Percentiles rank a stretch among this genome's conserved stretches.
phyloP scores from a whole-genome alignment of 2,888 invertebrate species.

The Uloborus plumipes region DNA sequence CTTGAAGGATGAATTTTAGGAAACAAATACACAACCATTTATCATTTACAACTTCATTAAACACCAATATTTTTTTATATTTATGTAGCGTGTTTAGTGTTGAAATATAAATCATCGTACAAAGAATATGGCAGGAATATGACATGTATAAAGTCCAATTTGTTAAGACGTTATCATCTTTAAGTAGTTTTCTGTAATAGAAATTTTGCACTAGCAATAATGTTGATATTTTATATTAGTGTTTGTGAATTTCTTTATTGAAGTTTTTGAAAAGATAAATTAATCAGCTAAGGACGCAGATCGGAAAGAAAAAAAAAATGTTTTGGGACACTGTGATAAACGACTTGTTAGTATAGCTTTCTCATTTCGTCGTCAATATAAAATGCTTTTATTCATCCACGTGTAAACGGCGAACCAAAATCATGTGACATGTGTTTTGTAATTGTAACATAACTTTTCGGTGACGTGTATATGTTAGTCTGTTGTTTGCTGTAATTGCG shows the following conservation, averaged over 20 bases:
- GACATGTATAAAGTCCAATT: conserved; percentile 63
- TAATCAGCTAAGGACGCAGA: conserved; percentile 44
- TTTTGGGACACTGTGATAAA: conserved; percentile 65
- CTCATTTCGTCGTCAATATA: conserved; percentile 60
- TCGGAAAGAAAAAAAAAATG: conserved; percentile 53
- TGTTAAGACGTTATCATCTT: conserved; percentile 57
- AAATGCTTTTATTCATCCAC: conserved; percentile 52
- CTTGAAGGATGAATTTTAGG: neutral
- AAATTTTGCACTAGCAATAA: conserved; percentile 64
- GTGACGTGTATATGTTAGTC: conserved; percentile 61
- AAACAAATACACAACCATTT: neutral
- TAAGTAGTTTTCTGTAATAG: conserved; percentile 62
- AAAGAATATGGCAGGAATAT: conserved; percentile 62
- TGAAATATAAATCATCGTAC: conserved; percentile 39
- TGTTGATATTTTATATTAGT: conserved; percentile 65
- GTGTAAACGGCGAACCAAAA: conserved; percentile 56
- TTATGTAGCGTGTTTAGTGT: conserved; percentile 34
- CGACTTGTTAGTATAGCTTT: conserved; percentile 64
- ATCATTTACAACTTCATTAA: neutral
- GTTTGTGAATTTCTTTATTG: conserved; percentile 61
- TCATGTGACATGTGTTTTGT: conserved; percentile 60
- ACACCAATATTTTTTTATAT: no score
- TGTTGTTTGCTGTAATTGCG: conserved; percentile 57
- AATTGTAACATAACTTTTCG: conserved; percentile 59
- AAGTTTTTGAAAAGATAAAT: conserved; percentile 48